Evolutionary conservation across 2,113 vertebrate species (phyloP).

Genomic region (Myotis davidii): DNA sequence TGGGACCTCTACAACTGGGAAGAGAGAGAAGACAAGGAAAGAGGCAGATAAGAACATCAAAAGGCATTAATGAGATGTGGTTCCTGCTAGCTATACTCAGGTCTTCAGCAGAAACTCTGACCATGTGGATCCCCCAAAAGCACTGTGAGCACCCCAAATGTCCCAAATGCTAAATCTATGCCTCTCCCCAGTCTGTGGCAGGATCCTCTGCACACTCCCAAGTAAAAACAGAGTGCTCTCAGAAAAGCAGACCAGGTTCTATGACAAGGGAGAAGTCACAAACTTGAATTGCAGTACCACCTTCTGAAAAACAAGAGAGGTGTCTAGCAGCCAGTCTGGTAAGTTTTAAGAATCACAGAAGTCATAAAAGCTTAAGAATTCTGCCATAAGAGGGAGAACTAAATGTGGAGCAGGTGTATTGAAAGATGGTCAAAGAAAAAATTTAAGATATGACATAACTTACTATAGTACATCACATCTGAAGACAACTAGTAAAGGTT

Average conservation of each 20-base stretch:
- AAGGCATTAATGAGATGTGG: neutral
- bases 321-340: neutral
- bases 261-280: neutral
- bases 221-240: neutral
- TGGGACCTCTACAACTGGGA: neutral
- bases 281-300: neutral
- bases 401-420: neutral
- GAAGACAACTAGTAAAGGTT: neutral
- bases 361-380: neutral
- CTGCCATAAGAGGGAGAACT: neutral
- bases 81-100: neutral
- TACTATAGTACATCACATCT: neutral
- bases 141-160: neutral
- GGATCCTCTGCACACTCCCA: neutral
- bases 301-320: neutral
- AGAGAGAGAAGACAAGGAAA: neutral
- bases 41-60: neutral
- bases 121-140: neutral
- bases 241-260: neutral
- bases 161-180: neutral
- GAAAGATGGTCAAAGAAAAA: neutral
- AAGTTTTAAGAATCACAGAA: neutral
- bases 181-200: neutral
- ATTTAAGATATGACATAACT: neutral
- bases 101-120: neutral